A percentile compares a stretch with the other conserved stretches of the same genome.
Evolutionary conservation across 2,888 invertebrate genomes (phyloP).

Genomic region (Drosophila paranaensis): DNA sequence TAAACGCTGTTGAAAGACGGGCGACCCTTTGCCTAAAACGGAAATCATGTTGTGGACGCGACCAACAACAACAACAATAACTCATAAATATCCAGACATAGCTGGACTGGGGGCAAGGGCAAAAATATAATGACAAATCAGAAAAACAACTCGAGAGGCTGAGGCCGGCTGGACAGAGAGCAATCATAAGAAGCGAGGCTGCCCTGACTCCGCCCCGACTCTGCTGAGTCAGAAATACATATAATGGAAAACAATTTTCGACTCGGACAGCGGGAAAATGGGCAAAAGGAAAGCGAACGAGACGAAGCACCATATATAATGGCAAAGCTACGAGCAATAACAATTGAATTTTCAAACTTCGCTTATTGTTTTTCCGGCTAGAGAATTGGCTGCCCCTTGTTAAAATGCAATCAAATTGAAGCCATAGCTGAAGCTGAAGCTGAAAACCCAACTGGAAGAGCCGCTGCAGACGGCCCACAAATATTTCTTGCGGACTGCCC

Average conservation of each 20-base stretch:
- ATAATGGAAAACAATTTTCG: constrained; percentile 75
- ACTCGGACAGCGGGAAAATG: constrained; percentile 26
- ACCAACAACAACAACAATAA: constrained; percentile 50
- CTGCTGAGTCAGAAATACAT: constrained; percentile 64
- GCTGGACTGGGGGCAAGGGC: constrained; percentile 15
- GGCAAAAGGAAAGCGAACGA: constrained; percentile 27
- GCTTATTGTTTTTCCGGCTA: constrained; percentile 72
- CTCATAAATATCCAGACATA: constrained; percentile 61
- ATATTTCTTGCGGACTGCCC: constrained; percentile 44
- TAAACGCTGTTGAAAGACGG: constrained; percentile 29
- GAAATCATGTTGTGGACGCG: constrained; percentile 72
- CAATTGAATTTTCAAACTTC: constrained; percentile 78
- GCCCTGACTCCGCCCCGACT: constrained; percentile 45
- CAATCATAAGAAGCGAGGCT: constrained; percentile 58
- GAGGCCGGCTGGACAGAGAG: constrained; percentile 66
- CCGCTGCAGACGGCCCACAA: constrained; percentile 28
- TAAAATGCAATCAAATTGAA: constrained; percentile 78
- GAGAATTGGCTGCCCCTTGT: constrained; percentile 75
- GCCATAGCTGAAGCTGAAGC: constrained; percentile 9
- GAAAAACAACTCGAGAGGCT: constrained; percentile 58
- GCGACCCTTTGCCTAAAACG: constrained; percentile 69
- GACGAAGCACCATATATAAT: constrained; percentile 22
- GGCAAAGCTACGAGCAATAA: constrained; percentile 67
- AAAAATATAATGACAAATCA: constrained; percentile 75
- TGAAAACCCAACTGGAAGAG: constrained; percentile 24